Evolutionary conservation across 2,888 invertebrate genomes (phyloP).

Genomic region (Molanna angustata): DNA sequence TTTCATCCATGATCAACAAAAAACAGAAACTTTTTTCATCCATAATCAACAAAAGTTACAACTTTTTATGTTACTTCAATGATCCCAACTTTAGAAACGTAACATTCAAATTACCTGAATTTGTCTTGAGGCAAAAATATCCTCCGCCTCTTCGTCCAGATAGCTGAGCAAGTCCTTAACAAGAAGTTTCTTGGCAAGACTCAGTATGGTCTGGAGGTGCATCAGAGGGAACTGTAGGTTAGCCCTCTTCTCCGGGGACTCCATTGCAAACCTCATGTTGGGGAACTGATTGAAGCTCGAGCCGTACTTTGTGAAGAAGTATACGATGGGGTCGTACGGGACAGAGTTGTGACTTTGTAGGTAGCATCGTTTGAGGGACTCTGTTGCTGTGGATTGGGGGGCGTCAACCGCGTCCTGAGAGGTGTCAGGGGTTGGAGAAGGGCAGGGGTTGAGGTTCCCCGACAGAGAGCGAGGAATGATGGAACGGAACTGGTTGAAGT

Average conservation of each 20-base stretch:
- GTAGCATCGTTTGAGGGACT: constrained; percentile 49
- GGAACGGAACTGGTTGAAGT: constrained; percentile 74
- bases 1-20: too few species aligned
- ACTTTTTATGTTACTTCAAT: too few species aligned
- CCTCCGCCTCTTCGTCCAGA: constrained; percentile 80
- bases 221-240: constrained; percentile 69
- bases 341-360: constrained; percentile 62
- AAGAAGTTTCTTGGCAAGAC: constrained; percentile 78
- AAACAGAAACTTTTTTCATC: too few species aligned
- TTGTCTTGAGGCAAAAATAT: constrained; percentile 70
- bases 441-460: constrained; percentile 72
- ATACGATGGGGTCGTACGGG: constrained; percentile 76
- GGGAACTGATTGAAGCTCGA: constrained; percentile 91
- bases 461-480: constrained; percentile 92
- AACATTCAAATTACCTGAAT: constrained; percentile 60
- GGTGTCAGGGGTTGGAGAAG: constrained; percentile 41
- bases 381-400: constrained; percentile 36
- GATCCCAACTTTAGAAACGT: too few species aligned
- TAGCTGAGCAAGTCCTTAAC: constrained; percentile 79
- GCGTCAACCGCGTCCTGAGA: constrained; percentile 35
- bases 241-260: constrained; percentile 65
- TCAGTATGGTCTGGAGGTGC: constrained; percentile 76
- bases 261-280: constrained; percentile 69
- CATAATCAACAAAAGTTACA: too few species aligned
- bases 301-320: constrained; percentile 89